Percentiles rank a stretch among this genome's conserved stretches.
These are phyloP conservation scores for Zosterops hypoxanthus DNA, from an alignment of 2,113 vertebrate genomes.

Conservation along the genomic window DNA sequence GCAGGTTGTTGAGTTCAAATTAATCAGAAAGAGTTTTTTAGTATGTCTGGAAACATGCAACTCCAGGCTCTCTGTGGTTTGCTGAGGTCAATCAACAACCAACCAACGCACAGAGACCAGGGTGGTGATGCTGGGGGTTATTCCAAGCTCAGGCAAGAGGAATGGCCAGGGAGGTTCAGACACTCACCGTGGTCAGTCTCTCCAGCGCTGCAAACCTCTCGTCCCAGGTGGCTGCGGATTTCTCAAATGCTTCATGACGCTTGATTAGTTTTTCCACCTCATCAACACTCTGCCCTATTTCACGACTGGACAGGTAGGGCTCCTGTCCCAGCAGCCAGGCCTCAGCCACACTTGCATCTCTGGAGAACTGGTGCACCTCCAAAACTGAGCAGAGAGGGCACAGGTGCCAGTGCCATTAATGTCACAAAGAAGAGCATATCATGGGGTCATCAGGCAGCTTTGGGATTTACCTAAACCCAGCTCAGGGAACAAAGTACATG, in stretches of 20 bases:
- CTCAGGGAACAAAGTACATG: background rate
- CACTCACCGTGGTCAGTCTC: conserved; percentile 90
- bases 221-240: conserved; percentile 96
- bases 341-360: conserved; percentile 93
- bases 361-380: conserved; percentile 97
- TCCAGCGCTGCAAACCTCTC: conserved; percentile 94
- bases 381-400: conserved; percentile 78
- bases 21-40: background rate
- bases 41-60: background rate
- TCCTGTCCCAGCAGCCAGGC: conserved; percentile 97
- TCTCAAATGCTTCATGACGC: conserved; percentile 95
- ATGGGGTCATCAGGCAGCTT: background rate
- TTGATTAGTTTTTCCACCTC: conserved; percentile 98
- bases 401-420: background rate
- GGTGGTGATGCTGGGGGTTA: background rate
- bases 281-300: conserved; percentile 92
- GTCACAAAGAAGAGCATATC: background rate
- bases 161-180: background rate
- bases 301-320: conserved; percentile 90
- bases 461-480: background rate
- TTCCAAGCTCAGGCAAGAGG: background rate
- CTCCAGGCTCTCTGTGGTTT: background rate
- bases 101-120: rapidly evolving
- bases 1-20: background rate
- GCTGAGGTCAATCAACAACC: background rate